Conservation (phyloP, 2,113 vertebrate species). For the Turdus rufiventris region DNA sequence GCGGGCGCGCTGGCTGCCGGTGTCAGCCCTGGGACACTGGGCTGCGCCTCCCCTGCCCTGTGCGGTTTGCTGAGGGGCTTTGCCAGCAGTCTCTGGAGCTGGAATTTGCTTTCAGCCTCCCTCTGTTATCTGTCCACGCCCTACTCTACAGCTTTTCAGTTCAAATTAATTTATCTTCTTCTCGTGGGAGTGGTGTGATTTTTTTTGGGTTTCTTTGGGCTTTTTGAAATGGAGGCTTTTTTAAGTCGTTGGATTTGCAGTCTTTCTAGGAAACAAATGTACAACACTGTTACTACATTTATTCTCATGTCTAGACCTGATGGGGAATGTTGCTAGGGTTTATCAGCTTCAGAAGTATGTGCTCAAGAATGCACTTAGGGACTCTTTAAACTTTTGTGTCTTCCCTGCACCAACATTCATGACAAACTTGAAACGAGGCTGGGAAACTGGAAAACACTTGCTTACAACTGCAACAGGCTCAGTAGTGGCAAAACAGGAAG, state of each 20-base stretch:
- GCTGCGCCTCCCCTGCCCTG: not conserved
- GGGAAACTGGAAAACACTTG: not conserved
- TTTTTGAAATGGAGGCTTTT: fast-evolving
- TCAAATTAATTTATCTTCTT: not conserved
- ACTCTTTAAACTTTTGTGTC: not conserved
- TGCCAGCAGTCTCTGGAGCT: not conserved
- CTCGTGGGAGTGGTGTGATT: not conserved
- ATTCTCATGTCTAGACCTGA: not conserved
- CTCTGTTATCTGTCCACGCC: not conserved
- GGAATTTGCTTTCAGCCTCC: not conserved
- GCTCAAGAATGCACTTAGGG: not conserved
- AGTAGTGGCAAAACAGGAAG: not conserved
- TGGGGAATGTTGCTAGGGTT: not conserved
- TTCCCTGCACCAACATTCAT: not conserved
- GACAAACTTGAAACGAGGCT: not conserved
- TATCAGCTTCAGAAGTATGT: not conserved
- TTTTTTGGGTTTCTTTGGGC: not conserved
- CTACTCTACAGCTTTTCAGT: not conserved
- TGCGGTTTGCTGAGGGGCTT: not conserved
- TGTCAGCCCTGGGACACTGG: fast-evolving
- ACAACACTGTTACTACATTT: not conserved
- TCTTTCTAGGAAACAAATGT: not conserved
- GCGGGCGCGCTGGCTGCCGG: not conserved
- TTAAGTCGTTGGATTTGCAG: not conserved
- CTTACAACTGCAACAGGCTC: not conserved